phyloP scores from a whole-genome alignment of 2,888 invertebrate species.

The Autographa pulchrina region DNA sequence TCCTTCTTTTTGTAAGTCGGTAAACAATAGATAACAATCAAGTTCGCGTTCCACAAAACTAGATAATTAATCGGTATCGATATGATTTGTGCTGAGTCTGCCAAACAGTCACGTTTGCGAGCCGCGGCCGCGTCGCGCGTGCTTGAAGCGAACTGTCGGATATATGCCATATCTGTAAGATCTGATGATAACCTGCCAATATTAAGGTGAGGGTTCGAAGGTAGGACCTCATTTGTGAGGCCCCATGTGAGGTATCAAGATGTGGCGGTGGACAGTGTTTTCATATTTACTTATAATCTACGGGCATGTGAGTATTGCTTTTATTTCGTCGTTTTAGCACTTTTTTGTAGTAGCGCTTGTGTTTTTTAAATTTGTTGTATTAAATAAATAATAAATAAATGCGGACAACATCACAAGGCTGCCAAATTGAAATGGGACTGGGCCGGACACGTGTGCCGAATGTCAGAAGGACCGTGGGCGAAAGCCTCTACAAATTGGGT shows the following conservation, averaged over 20 bases:
- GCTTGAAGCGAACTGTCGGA: conserved; percentile 23
- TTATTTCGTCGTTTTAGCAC: not conserved
- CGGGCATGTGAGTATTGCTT: conserved; percentile 48
- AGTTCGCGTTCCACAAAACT: conserved; percentile 58
- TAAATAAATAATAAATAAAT: too few relatives aligned
- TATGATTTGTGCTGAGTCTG: conserved; percentile 43
- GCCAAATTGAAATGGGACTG: too few relatives aligned
- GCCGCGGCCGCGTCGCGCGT: conserved; percentile 40
- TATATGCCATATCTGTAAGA: conserved; percentile 41
- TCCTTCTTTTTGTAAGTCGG: too few relatives aligned
- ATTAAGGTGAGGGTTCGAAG: conserved; percentile 46
- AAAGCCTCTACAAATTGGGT: too few relatives aligned
- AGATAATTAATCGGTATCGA: conserved; percentile 55
- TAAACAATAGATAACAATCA: conserved; percentile 28
- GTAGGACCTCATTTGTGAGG: conserved; percentile 18
- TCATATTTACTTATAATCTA: conserved; percentile 50
- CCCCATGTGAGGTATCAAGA: conserved; percentile 61
- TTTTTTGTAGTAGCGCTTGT: too few relatives aligned
- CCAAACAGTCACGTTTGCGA: conserved; percentile 60
- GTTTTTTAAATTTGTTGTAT: too few relatives aligned
- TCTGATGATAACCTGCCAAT: conserved; percentile 43
- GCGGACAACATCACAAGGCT: too few relatives aligned
- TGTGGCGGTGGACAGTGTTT: conserved; percentile 56
- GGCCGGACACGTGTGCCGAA: too few relatives aligned
- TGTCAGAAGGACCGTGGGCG: too few relatives aligned